Conservation (phyloP, 2,888 invertebrate species). For the Punctoribates punctum region DNA sequence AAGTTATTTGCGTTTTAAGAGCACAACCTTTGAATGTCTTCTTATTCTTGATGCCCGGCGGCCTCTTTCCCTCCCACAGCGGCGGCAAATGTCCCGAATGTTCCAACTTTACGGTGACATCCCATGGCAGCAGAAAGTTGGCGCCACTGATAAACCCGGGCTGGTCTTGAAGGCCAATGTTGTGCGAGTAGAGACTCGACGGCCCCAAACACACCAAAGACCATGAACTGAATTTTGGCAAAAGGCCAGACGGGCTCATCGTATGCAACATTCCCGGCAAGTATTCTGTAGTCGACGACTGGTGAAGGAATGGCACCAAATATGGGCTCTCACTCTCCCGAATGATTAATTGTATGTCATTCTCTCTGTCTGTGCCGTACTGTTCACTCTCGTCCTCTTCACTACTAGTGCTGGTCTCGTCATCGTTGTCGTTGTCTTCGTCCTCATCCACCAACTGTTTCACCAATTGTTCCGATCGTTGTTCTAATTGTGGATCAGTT, state of each 20-base stretch:
- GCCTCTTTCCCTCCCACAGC: slow-evolving; percentile 48
- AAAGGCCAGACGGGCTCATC: slow-evolving; percentile 66
- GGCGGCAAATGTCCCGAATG: slow-evolving; percentile 50
- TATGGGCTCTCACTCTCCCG: slow-evolving; percentile 44
- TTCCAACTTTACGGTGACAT: slow-evolving; percentile 66
- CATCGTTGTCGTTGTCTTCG: slow-evolving; percentile 19
- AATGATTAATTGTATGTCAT: slow-evolving; percentile 38
- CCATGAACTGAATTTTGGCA: slow-evolving; percentile 88
- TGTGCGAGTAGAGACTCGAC: slow-evolving; percentile 81
- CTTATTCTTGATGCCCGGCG: slow-evolving; percentile 50
- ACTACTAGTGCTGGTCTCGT: slow-evolving; percentile 25
- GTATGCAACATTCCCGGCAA: slow-evolving; percentile 84
- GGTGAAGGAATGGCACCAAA: slow-evolving; percentile 42
- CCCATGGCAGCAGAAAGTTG: slow-evolving; percentile 90
- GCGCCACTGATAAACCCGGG: slow-evolving; percentile 85
- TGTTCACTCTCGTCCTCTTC: slow-evolving; percentile 28
- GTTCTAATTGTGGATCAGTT: slow-evolving; percentile 25
- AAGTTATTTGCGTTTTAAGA: background rate
- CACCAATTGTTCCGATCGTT: slow-evolving; percentile 27
- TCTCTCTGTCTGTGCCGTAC: slow-evolving; percentile 20
- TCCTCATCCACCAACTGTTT: slow-evolving; percentile 17
- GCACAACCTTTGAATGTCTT: slow-evolving; percentile 49
- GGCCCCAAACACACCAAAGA: slow-evolving; percentile 83
- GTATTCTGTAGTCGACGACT: slow-evolving; percentile 73
- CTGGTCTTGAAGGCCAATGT: slow-evolving; percentile 70